Conservation (phyloP, 2,888 invertebrate species). For the Himalopsyche japonica region DNA sequence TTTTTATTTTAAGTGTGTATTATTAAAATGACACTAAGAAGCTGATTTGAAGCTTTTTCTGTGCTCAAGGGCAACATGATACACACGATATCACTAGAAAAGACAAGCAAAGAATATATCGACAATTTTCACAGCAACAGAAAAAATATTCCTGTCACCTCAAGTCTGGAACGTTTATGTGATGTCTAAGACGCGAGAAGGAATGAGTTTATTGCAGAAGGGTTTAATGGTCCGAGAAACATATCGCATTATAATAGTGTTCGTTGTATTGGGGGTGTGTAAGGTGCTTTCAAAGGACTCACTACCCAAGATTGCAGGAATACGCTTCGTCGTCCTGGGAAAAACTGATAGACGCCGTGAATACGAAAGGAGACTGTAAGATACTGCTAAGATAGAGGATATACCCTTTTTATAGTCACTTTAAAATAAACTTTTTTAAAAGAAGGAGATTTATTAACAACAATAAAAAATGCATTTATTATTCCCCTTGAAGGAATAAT, state of each 20-base stretch:
- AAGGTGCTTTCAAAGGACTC: not conserved
- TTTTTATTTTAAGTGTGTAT: no score
- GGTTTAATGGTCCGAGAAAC: not conserved
- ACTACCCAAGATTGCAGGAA: not conserved
- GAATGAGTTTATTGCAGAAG: not conserved
- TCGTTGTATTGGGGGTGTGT: not conserved
- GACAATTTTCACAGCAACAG: not conserved
- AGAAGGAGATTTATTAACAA: no score
- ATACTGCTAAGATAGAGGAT: no score
- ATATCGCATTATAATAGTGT: conserved; percentile 18
- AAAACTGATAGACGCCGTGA: not conserved
- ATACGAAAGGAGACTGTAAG: no score
- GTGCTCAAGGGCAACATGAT: no score
- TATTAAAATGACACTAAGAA: no score
- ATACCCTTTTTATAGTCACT: no score
- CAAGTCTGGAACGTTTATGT: conserved; percentile 4
- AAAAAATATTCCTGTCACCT: not conserved
- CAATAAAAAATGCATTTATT: no score
- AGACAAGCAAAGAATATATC: not conserved
- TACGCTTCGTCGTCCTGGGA: not conserved
- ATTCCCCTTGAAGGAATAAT: no score
- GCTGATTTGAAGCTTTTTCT: no score
- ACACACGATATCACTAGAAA: not conserved
- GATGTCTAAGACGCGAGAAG: conserved; percentile 6
- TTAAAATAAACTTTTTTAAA: no score